Percentiles rank a stretch among this genome's conserved stretches.
These are phyloP conservation scores for Phylloscopus collybita DNA, from an alignment of 2,797 vertebrate species.

Conservation along the genomic window DNA sequence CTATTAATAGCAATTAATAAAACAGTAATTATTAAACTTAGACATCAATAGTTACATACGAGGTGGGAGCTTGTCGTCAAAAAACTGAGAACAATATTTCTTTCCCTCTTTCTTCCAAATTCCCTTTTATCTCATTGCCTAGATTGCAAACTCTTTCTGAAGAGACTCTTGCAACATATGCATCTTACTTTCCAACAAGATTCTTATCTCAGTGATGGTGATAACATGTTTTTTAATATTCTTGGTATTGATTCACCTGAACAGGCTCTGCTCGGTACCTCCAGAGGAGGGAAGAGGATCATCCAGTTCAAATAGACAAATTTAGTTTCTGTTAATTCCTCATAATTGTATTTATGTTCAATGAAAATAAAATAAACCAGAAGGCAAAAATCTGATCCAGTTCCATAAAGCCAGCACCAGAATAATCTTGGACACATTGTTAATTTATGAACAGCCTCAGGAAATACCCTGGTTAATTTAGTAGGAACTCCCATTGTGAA, in stretches of 20 bases:
- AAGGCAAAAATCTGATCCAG: not conserved
- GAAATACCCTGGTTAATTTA: constrained; percentile 23
- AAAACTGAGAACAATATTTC: not conserved
- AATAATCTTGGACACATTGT: not conserved
- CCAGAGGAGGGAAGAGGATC: not conserved
- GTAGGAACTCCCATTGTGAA: not conserved
- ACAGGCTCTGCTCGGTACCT: not conserved
- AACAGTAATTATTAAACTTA: not conserved
- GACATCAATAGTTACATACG: not conserved
- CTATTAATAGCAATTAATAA: not conserved
- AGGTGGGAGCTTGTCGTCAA: not conserved
- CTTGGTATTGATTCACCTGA: not conserved
- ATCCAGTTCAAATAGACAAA: not conserved
- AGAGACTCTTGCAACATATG: not conserved
- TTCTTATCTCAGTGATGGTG: not conserved
- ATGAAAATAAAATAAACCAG: constrained; percentile 23
- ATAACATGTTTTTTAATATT: not conserved
- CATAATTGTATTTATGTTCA: not conserved
- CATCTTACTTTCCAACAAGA: not conserved
- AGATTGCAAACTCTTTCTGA: not conserved
- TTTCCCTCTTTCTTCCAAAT: not conserved
- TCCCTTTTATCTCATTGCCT: not conserved
- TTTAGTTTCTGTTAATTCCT: not conserved
- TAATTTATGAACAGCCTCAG: constrained; percentile 37
- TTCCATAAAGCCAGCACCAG: not conserved